A percentile compares a stretch with the other conserved stretches of the same genome.
These are phyloP conservation scores for Leucopsar rothschildi DNA, from an alignment of 2,113 vertebrate genomes.

Conservation along the genomic window DNA sequence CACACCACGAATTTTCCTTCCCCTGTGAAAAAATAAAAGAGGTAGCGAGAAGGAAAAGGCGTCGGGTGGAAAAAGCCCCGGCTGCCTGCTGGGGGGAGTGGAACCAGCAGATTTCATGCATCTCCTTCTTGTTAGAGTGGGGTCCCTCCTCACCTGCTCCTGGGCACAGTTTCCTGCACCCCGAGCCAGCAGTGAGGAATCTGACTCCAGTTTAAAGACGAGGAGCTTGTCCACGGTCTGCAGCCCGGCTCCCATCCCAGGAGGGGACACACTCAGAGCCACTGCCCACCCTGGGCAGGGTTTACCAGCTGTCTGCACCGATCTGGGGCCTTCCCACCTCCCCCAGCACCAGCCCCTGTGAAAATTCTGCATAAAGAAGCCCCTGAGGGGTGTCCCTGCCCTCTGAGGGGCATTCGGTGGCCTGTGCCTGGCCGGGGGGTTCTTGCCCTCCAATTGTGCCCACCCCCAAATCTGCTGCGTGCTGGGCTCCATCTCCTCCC, in stretches of 20 bases:
- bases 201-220: constrained; percentile 29
- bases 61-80: not conserved
- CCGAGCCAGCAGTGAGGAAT: constrained; percentile 20
- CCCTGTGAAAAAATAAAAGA: not conserved
- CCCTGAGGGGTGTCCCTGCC: not conserved
- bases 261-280: not conserved
- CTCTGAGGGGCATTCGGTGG: fast-evolving
- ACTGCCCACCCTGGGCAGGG: not conserved
- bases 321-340: not conserved
- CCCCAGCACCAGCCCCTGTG: not conserved
- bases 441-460: not conserved
- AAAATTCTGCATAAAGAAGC: not conserved
- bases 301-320: not conserved
- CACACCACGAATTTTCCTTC: not conserved
- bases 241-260: not conserved
- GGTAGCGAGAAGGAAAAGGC: not conserved
- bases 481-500: not conserved
- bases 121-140: constrained; percentile 29
- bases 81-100: constrained; percentile 56
- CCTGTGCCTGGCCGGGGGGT: fast-evolving
- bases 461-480: not conserved
- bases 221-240: not conserved
- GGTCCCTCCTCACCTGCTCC: constrained; percentile 62
- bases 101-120: constrained; percentile 60
- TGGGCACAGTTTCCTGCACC: not conserved